Evolutionary conservation across 2,888 invertebrate species (phyloP), one percentile per base, ranked within the genome.

Genomic region (Tubulanus polymorphus): DNA sequence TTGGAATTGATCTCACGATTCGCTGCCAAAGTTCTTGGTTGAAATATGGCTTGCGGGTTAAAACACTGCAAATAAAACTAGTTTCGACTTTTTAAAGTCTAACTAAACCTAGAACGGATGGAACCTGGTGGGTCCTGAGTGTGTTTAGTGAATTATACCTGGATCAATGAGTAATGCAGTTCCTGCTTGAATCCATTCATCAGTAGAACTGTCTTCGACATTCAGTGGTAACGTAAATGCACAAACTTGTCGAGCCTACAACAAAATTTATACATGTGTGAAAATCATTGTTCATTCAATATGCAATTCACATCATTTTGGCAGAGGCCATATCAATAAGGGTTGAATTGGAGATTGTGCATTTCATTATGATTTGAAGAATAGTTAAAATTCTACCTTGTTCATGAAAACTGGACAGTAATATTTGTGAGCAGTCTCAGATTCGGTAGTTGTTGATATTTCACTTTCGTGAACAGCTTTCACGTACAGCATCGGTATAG

Each of bases 391-490:
- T 23, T 56, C 47, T 54, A 71, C 71, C 65, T 67, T 72, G 59
- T 75, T 75, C 64, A 74, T 72, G 61, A 63, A 76, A 12, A 75
- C 66, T 25, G 76, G 75, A 51, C 75, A 72, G 29, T 67, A 52
- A 48, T 70, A 74, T 18, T 59, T 52, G 25, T 45, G 47, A 10
- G n/a, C n/a, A n/a, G 30, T 10, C 1, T 23, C 47, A 15, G 48
- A 51, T 6, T 26, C 47, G 6, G 6, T 5, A n/a, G 27, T 1
- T 10, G 1, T 6, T 10, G 55, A 56, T 15, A 56, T 53, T 25
- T 68, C 68, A 1, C 62, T 32, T 29, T 54, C 57, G 25, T 65
- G 37, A 10, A 70, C 66, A 12, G 72, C 69, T 45, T 64, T 62
- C 46, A 74, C 62, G 53, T 69, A 72, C 2, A 74, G 53, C 41